A percentile compares a stretch with the other conserved stretches of the same genome.
These are phyloP conservation scores for Cephus nigrinus DNA, from an alignment of 2,888 invertebrate genomes.

Conservation along the genomic window DNA sequence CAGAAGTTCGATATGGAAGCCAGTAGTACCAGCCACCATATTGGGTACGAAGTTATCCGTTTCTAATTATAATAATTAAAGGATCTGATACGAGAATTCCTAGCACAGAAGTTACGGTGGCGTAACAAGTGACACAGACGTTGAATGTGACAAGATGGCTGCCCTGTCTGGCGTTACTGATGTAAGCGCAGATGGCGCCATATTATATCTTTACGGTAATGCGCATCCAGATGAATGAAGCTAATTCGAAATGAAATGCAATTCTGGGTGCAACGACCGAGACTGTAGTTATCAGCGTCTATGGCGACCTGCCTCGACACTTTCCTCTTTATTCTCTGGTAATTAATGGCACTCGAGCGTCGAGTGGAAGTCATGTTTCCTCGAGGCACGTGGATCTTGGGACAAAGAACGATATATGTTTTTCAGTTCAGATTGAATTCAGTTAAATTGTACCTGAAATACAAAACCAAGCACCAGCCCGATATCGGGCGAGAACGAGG, in stretches of 20 bases:
- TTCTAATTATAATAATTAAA: background rate
- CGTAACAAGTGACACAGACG: background rate
- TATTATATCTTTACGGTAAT: background rate
- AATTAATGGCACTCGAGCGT: background rate
- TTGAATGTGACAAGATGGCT: background rate
- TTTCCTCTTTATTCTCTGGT: background rate
- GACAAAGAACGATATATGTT: background rate
- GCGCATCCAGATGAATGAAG: background rate
- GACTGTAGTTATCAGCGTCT: background rate
- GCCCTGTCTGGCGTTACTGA: background rate
- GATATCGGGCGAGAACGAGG: background rate
- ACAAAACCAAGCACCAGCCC: background rate
- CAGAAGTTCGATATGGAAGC: background rate
- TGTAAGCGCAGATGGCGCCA: background rate
- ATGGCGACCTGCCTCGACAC: background rate
- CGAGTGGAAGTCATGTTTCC: background rate
- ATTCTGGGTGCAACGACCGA: background rate
- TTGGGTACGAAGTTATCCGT: background rate
- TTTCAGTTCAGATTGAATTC: background rate
- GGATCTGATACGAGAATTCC: background rate
- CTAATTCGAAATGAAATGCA: background rate
- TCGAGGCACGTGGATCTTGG: background rate
- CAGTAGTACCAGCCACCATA: background rate
- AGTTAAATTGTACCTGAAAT: background rate
- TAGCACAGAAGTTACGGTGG: background rate